Percentiles rank a stretch among this genome's conserved stretches.
These are phyloP conservation scores for Mormoops blainvillei DNA, from an alignment of 2,113 vertebrate genomes.

Conservation along the genomic window DNA sequence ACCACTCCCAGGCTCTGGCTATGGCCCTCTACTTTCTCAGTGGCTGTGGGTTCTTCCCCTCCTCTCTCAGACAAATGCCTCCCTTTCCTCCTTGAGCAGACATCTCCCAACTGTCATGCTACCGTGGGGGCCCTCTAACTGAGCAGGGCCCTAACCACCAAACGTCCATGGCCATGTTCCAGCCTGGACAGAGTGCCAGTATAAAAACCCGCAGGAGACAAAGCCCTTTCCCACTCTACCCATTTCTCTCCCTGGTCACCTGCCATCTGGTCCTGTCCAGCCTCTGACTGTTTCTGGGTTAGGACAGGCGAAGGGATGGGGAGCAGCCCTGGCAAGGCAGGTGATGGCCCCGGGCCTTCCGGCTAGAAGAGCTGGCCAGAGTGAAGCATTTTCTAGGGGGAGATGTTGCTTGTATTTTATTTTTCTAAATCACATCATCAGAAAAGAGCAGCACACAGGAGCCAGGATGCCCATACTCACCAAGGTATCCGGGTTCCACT, in stretches of 20 bases:
- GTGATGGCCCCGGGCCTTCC: neutral
- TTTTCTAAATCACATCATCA: neutral
- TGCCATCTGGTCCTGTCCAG: neutral
- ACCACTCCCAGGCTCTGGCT: neutral
- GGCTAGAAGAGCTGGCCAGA: neutral
- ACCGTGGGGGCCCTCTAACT: neutral
- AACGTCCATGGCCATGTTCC: rapidly evolving
- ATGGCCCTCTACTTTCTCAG: neutral
- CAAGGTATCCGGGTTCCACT: constrained; percentile 91
- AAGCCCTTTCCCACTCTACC: neutral
- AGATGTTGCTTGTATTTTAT: neutral
- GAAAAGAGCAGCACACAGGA: neutral
- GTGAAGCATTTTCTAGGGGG: no score
- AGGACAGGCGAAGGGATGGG: neutral
- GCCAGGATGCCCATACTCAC: constrained; percentile 72
- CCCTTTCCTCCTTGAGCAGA: neutral
- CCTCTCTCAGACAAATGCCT: neutral
- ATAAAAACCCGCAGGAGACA: neutral
- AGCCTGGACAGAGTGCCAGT: neutral
- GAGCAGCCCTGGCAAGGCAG: no score
- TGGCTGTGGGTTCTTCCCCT: neutral
- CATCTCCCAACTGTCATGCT: neutral
- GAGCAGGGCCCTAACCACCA: neutral
- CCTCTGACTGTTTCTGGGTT: neutral
- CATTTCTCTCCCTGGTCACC: neutral